Evolutionary conservation across 2,888 invertebrate species (phyloP).

Genomic region (Anarsia innoxiella): DNA sequence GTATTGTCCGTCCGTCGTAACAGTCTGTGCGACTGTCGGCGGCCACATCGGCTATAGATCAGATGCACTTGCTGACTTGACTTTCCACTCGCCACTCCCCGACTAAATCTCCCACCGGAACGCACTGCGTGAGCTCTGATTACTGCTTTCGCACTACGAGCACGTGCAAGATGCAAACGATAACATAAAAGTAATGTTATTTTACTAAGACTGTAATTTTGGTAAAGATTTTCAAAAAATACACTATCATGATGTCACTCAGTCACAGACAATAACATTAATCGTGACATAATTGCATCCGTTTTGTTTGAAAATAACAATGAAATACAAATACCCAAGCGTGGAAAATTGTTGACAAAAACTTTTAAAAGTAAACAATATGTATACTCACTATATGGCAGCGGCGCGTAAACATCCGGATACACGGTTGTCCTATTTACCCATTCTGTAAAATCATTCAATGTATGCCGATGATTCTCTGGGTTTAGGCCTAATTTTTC

Average conservation of each 20-base stretch:
- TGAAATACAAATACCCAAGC: constrained; percentile 16
- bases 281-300: too few species aligned
- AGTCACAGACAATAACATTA: too few species aligned
- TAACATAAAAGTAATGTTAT: too few species aligned
- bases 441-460: constrained; percentile 58
- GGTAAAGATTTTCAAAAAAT: too few species aligned
- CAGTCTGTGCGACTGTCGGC: constrained; percentile 40
- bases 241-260: too few species aligned
- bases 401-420: constrained; percentile 84
- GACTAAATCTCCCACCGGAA: constrained; percentile 49
- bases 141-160: too few species aligned
- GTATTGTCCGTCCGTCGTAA: constrained; percentile 24
- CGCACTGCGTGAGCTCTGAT: constrained; percentile 15
- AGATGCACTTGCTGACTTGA: constrained; percentile 40
- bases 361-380: constrained; percentile 13
- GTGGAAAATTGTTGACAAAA: constrained; percentile 16
- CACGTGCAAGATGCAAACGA: too few species aligned
- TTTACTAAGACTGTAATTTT: too few species aligned
- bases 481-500: too few species aligned
- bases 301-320: too few species aligned
- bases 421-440: constrained; percentile 72
- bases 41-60: constrained; percentile 34
- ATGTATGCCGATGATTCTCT: constrained; percentile 49
- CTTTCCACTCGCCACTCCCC: constrained; percentile 35
- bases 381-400: constrained; percentile 84